Base-by-base conservation (phyloP, 2,113 vertebrate species). In the Cephalopterus ornatus region DNA sequence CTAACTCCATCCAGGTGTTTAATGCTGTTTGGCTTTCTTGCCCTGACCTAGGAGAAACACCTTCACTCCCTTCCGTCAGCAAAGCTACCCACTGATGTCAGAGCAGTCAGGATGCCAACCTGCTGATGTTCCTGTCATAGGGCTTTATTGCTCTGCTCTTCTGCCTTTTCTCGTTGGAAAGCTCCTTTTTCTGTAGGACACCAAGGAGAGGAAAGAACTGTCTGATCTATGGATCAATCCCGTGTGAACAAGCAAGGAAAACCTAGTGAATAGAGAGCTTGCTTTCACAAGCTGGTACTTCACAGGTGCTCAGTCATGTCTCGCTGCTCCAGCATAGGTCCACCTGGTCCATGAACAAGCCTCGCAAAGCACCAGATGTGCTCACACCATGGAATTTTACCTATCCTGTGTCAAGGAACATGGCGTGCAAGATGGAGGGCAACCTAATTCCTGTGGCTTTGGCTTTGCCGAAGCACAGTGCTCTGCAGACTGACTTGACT, bases 271-370 rank as follows among this genome's bases (percentile, higher is more conserved):
- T 33, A 75, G 39, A 74, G 46, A 32, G 44, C 44, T 46, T 55
- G 19, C 2, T 4, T 50, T 59, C 67, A 58, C n/a, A 35, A 39
- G 47, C 35, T 44, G 7, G 1, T 26, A 62, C 33, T 22, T 59
- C 65, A 75, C 35, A 61, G 28, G 20, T 8, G 9, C 74, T 39
- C 3, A 3, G 47, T 35, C 74, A 18, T 6, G 37, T 28, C 53
- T 46, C 37, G 4, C 61, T 71, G 10, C 74, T 76, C 53, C 89
- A 76, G 66, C 66, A 49, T 0, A 19, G 41, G 10, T 58, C 44
- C 19, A 11, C 7, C 0, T 11, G 41, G 16, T 52, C 62, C 41
- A 12, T 3, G 20, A 62, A 22, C 2, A 1, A 44, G n/a, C 58
- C 32, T 26, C 33, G 59, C 50, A 44, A 78, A 85, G 62, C 68